Base-by-base conservation (phyloP, 2,888 invertebrate species). In the Dioctria rufipes region DNA sequence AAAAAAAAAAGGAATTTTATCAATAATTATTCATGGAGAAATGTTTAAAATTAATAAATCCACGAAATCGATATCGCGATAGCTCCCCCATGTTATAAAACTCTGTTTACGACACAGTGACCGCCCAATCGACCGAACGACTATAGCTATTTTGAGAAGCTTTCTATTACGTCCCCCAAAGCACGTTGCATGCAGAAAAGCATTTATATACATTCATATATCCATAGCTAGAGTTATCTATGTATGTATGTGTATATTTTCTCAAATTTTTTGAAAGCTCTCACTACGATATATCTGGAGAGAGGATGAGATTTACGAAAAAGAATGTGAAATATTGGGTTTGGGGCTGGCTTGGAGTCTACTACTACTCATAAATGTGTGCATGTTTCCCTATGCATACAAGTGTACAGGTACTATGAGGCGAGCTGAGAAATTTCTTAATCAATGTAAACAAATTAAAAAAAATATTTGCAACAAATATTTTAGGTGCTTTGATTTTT, bases 401-500 rank as follows among this genome's bases (percentile, higher is more conserved):
- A 25, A 25, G 25, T 25, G 25, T 25, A 25, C 0, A 25, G 25
- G 25, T 25, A 25, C 25, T 25, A 25, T 69, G 69, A 25, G 69
- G 51, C 54, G 69, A 39, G 43, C 11, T 9, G 69, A 69, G 69
- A 69, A 69, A 69, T 69, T 69, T 69, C 51, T 69, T 69, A 69
- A 69, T 69, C 69, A 51, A 51, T 51, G 69, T 69, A 69, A 49
- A 51, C 37, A 54, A 51, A 51, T 49, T 54, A 69, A 69, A 69
- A 54, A 54, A 54, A 54, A 1, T 2, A 46, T 6, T 46, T 43
- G 46, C 43, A 46, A 5, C 69, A 69, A 69, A 54, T 69, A 69
- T 69, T 69, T 69, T 69, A 51, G 69, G 69, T 69, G 54, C 51
- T 54, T 69, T 69, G 69, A 69, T 69, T 51, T 69, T 69, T 69